Evolutionary conservation across 2,797 vertebrate genomes (phyloP), one percentile per base, ranked within the genome.

Genomic region (Artibeus lituratus): DNA sequence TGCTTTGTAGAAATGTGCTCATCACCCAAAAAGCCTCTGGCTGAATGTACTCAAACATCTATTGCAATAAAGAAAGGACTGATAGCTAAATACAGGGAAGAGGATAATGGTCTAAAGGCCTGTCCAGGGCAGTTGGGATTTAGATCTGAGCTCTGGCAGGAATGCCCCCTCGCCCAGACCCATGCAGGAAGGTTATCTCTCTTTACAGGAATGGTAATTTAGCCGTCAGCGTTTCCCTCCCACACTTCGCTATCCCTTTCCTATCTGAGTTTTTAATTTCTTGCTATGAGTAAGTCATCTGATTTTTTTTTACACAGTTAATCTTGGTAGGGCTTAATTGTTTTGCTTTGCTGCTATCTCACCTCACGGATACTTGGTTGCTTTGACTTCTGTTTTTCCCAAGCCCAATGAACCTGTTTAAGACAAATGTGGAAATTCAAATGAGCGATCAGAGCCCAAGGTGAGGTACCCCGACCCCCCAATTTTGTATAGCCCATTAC

Each of bases 281-380:
- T 96, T 96, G 35, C 90, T 90, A 65, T 51, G 47, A 89, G 84
- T 85, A 95, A 95, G 84, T 94, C 77, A 88, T 91, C 32, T 37
- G 35, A 73, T 67, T 51, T 59, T 55, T 44, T 67, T 57, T 26
- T 26, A 29, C 24, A 51, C 18, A 65, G 72, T 87, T 81, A 15
- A 65, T 96, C 87, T 95, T 93, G 42, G 22, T 47, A 32, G 42
- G 37, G 47, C 83, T 95, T 95, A 91, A 81, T 37, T 87, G 53
- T 90, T 92, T 96, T 82, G 78, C 93, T 98, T 96, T 96, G 94
- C 76, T 96, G 94, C 29, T 96, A 67, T 97, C 57, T 57, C 90
- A 94, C 12, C 55, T 57, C 90, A 94, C 12, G 37, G 91, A 74
- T 90, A 55, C 87, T 87, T 93, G 92, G 10, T 4, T 92, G 81